Base-by-base conservation (phyloP, 2,113 vertebrate species). In the Accipiter cooperii region DNA sequence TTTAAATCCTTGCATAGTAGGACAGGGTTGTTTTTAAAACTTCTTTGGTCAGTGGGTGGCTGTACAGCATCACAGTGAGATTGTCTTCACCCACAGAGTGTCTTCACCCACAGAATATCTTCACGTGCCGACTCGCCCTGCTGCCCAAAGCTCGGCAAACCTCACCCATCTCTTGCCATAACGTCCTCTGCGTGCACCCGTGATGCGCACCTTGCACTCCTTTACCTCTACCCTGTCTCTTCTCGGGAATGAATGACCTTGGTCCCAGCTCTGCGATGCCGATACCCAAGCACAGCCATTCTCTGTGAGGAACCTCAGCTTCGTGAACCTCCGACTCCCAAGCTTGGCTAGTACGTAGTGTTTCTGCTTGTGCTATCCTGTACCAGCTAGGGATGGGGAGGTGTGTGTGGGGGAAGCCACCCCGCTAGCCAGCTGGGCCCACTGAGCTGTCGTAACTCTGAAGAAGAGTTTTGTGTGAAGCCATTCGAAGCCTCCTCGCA, bases 1-100 rank as follows among this genome's bases (percentile, higher is more conserved):
- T 91, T 71, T 84, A 90, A 94, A 86, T 88, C 68, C 28, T 68
- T 84, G 46, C 68, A 74, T 65, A 91, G 17, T 22, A 58, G n/a
- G 68, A 80, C 29, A 90, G 74, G 55, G 46, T 25, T 74, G 25
- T 54, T 84, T 89, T 55, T 60, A 66, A 63, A 95, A 77, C 16
- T 73, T 79, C 42, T 92, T 78, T 81, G 78, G 49, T 92, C 60
- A 84, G 55, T 28, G 68, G 24, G 60, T 26, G 55, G 18, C 64
- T 87, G 33, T 75, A 47, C 38, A 74, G 66, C 66, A 61, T 5
- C 13, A 34, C 57, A 26, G 31, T 69, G 70, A 74, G 58, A 58
- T 44, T 47, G 47, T 29, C 51, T 82, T 78, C 60, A 70, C 10
- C 57, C 3, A 6, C 18, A 19, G 2, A 0, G 15, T 29, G 31